Conservation (phyloP, 92 coral and sea anemone species). For the Galaxea fascicularis region DNA sequence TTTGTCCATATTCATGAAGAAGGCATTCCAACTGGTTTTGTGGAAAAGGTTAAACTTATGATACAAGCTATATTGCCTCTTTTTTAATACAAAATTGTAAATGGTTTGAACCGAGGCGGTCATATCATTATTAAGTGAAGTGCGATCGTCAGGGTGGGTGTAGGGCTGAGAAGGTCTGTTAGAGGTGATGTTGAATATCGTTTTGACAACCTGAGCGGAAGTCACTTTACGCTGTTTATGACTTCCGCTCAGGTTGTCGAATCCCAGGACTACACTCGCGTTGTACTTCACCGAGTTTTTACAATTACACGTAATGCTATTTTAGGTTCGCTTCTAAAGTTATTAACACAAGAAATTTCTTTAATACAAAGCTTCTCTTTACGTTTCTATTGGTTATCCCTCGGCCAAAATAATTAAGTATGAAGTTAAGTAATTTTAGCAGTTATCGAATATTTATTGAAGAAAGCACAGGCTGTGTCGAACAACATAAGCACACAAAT, state of each 20-base stretch:
- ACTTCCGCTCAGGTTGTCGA: too few species aligned
- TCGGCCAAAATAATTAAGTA: not conserved
- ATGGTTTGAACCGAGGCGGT: too few species aligned
- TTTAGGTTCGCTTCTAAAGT: not conserved
- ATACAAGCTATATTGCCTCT: not conserved
- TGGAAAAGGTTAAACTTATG: not conserved
- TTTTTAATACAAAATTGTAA: too few species aligned
- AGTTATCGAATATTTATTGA: not conserved
- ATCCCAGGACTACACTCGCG: too few species aligned
- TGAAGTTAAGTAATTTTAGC: not conserved
- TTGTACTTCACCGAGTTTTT: too few species aligned
- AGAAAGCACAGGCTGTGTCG: not conserved
- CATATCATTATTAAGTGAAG: too few species aligned
- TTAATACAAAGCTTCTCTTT: not conserved
- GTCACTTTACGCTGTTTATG: too few species aligned
- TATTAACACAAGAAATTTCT: not conserved
- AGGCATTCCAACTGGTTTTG: not conserved
- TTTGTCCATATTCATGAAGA: not conserved
- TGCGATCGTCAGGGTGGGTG: too few species aligned
- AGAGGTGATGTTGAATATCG: too few species aligned
- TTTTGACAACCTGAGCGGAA: too few species aligned
- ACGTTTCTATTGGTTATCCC: not conserved
- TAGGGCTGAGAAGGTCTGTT: too few species aligned
- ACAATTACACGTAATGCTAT: not conserved
- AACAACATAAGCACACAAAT: not conserved